Evolutionary conservation across 2,888 invertebrate species (phyloP).

Genomic region (Mimas tiliae): DNA sequence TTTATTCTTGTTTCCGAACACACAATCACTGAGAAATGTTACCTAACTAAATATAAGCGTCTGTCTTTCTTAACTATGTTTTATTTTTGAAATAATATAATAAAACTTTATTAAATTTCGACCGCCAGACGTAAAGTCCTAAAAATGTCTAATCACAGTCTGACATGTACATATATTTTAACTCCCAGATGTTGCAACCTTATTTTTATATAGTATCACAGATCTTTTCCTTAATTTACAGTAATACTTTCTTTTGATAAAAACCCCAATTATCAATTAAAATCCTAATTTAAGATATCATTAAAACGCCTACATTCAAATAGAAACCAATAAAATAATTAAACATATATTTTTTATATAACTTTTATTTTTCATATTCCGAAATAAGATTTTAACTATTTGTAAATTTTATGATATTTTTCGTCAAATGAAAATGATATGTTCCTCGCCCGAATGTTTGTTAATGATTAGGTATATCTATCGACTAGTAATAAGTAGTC

Average conservation of each 20-base stretch:
- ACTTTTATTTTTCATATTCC: conserved; percentile 4
- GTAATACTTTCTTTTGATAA: conserved; percentile 76
- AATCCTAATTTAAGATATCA: conserved; percentile 48
- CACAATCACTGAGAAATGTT: conserved; percentile 8
- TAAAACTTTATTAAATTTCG: conserved; percentile 39
- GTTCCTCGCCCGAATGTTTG: conserved; percentile 65
- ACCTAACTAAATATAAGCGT: conserved; percentile 12
- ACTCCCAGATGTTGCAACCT: conserved; percentile 76
- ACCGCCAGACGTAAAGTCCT: conserved; percentile 43
- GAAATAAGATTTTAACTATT: conserved; percentile 12
- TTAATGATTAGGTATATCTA: conserved; percentile 63
- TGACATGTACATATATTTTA: conserved; percentile 68
- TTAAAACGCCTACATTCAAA: conserved; percentile 66
- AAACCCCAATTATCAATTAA: conserved; percentile 54
- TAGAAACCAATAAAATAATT: conserved; percentile 39
- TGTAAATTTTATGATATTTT: conserved; percentile 26
- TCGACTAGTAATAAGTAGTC: conserved; percentile 56
- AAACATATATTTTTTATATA: conserved; percentile 16
- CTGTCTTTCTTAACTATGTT: conserved; percentile 12
- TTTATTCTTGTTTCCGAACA: conserved; percentile 18
- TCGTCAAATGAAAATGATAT: conserved; percentile 64
- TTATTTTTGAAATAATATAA: conserved; percentile 10
- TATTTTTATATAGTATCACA: conserved; percentile 78
- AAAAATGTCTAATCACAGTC: conserved; percentile 64
- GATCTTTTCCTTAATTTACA: conserved; percentile 76